These are phyloP conservation scores for Eidolon helvum DNA, from an alignment of 2,113 vertebrate species.

Conservation along the genomic window DNA sequence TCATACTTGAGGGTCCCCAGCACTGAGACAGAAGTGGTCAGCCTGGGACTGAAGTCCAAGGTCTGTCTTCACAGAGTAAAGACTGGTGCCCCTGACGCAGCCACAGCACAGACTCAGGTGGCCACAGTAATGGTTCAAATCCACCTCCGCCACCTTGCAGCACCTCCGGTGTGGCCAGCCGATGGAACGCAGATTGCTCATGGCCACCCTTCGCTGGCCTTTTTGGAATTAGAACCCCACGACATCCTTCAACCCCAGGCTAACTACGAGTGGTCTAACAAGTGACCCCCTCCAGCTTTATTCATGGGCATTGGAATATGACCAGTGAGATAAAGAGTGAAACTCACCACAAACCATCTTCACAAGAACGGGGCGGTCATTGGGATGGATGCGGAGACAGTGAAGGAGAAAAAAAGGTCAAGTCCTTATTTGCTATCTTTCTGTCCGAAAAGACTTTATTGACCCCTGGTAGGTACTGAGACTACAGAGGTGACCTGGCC, in stretches of 20 bases:
- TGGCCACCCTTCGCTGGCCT: rapidly evolving
- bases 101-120: neutral
- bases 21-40: neutral
- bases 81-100: neutral
- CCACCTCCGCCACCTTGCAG: rapidly evolving
- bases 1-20: neutral
- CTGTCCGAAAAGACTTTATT: neutral
- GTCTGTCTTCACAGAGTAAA: neutral
- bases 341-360: too few relatives aligned
- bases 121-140: neutral
- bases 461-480: neutral
- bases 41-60: neutral
- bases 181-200: rapidly evolving
- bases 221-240: neutral
- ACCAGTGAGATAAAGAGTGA: neutral
- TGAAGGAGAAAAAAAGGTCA: neutral
- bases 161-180: rapidly evolving
- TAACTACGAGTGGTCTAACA: neutral
- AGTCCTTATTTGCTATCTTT: neutral
- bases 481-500: neutral
- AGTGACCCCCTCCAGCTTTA: neutral
- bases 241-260: neutral
- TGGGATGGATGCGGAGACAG: rapidly evolving
- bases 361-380: rapidly evolving
- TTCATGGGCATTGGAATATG: too few relatives aligned